Conservation (phyloP, 2,888 invertebrate species). For the Dynastes tityus region DNA sequence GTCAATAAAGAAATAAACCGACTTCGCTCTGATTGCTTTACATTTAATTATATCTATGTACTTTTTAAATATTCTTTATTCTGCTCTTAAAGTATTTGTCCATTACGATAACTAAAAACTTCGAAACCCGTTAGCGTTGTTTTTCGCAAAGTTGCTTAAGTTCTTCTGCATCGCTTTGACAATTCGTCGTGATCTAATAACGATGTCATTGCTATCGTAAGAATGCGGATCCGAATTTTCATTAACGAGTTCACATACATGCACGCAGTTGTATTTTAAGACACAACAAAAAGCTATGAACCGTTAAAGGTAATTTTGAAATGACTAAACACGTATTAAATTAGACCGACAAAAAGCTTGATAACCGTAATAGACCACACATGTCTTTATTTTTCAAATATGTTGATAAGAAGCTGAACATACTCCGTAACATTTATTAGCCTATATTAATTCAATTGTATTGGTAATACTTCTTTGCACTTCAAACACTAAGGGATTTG, state of each 20-base stretch:
- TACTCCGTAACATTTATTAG: background rate
- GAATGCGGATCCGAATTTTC: slow-evolving; percentile 9
- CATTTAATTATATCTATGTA: background rate
- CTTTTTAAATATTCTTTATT: too few species aligned
- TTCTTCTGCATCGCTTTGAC: background rate
- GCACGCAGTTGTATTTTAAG: background rate
- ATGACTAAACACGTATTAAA: background rate
- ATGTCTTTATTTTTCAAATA: background rate
- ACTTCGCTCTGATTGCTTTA: slow-evolving; percentile 14
- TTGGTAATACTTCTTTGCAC: too few species aligned
- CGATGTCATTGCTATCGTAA: slow-evolving; percentile 27
- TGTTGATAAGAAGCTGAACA: background rate
- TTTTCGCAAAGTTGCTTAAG: slow-evolving; percentile 17
- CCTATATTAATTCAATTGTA: too few species aligned
- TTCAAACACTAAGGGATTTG: too few species aligned
- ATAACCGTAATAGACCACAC: background rate
- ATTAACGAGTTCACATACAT: slow-evolving; percentile 2
- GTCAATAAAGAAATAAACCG: background rate
- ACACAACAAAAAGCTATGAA: background rate
- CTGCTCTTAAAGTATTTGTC: background rate
- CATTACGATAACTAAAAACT: slow-evolving; percentile 1
- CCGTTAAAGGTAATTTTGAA: background rate
- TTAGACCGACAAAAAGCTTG: background rate
- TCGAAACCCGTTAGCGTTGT: slow-evolving; percentile 4
- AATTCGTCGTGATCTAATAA: slow-evolving; percentile 33